Conservation (phyloP, 2,113 vertebrate species). For the Amazona vittata region DNA sequence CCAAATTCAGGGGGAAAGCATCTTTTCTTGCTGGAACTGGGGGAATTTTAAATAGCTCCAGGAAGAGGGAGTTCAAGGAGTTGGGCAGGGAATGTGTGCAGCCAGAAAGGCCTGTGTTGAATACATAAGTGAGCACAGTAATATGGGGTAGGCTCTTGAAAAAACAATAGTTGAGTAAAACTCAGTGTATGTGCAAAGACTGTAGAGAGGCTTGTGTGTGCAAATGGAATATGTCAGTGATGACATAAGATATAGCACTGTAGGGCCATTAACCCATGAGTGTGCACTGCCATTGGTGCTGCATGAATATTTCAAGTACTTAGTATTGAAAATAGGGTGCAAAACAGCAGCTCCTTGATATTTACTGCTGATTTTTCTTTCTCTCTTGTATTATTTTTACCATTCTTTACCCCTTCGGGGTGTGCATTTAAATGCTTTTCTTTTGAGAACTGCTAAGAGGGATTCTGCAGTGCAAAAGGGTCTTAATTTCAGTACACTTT, state of each 20-base stretch:
- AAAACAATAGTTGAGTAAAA: neutral
- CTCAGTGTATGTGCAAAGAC: neutral
- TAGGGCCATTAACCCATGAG: neutral
- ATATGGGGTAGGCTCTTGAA: neutral
- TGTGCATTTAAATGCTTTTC: neutral
- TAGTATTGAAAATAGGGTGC: neutral
- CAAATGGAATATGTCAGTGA: neutral
- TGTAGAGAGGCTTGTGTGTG: neutral
- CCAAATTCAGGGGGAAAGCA: neutral
- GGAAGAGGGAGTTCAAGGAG: neutral
- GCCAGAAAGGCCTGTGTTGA: neutral
- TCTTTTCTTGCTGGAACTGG: neutral
- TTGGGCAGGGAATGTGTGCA: neutral
- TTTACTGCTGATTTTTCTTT: neutral
- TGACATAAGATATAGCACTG: neutral
- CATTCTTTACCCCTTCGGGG: neutral
- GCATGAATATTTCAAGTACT: neutral
- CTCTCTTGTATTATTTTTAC: neutral
- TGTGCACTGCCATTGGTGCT: neutral
- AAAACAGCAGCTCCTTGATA: neutral
- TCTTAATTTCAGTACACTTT: neutral
- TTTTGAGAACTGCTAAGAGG: neutral
- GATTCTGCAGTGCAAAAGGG: neutral
- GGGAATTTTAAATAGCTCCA: constrained; percentile 3
- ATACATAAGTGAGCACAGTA: neutral